Evolutionary conservation across 2,888 invertebrate genomes (phyloP).

Genomic region (Erebia palarica): DNA sequence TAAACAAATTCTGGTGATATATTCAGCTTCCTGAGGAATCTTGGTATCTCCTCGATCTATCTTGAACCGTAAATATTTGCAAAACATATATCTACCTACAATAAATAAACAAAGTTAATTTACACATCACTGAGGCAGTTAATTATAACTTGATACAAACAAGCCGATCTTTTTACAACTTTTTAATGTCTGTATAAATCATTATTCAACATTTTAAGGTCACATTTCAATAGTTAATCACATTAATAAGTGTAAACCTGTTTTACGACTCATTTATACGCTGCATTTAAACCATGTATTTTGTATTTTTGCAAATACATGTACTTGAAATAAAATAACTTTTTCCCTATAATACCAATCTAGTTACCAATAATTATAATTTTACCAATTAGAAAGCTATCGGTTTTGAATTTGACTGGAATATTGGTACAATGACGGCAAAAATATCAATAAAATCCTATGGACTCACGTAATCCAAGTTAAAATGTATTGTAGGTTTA

Average conservation of each 20-base stretch:
- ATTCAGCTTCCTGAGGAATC: not conserved
- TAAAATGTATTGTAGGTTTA: no score
- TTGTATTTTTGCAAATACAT: no score
- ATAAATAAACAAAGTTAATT: constrained; percentile 30
- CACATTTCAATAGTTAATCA: not conserved
- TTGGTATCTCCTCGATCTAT: constrained; percentile 10
- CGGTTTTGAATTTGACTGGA: no score
- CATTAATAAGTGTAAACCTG: not conserved
- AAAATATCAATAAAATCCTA: no score
- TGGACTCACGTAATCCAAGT: no score
- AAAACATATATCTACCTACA: not conserved
- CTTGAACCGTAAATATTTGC: constrained; percentile 32
- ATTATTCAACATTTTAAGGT: constrained; percentile 29
- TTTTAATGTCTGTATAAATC: constrained; percentile 28
- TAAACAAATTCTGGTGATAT: not conserved
- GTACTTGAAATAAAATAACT: no score
- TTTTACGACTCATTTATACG: not conserved
- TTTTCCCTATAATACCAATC: no score
- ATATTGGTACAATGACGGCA: no score
- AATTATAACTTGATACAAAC: constrained; percentile 12
- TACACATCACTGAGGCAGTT: constrained; percentile 15
- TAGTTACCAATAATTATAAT: no score
- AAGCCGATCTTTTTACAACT: constrained; percentile 18
- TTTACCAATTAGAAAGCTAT: no score
- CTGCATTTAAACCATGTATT: no score